phyloP scores from a whole-genome alignment of 2,797 vertebrate species.

The Synaphobranchus kaupii region DNA sequence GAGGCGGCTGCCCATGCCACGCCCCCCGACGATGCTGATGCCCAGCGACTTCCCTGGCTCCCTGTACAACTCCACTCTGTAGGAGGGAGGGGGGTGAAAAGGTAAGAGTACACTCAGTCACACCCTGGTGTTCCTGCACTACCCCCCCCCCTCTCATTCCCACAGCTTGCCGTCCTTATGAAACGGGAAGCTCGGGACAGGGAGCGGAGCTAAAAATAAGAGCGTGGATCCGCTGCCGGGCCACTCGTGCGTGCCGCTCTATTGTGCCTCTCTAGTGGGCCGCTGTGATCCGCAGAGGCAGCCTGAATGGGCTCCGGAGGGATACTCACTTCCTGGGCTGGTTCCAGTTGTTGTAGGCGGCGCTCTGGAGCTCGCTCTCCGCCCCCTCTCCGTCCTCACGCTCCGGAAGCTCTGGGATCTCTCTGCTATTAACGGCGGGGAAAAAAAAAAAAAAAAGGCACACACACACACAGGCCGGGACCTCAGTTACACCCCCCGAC shows the following conservation, averaged over 20 bases:
- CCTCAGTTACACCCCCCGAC: not conserved
- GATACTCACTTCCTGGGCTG: slow-evolving; percentile 84
- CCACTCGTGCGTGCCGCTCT: not conserved
- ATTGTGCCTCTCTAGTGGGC: not conserved
- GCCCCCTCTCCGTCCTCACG: slow-evolving; percentile 98
- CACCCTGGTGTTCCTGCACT: not conserved
- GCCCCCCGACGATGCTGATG: slow-evolving; percentile 96
- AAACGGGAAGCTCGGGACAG: not conserved
- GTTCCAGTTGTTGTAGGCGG: slow-evolving; percentile 88
- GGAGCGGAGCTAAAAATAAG: not conserved
- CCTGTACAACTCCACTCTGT: slow-evolving; percentile 91
- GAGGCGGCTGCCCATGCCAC: slow-evolving; percentile 96
- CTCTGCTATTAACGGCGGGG: slow-evolving; percentile 58
- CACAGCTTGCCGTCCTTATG: not conserved
- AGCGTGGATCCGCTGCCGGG: not conserved
- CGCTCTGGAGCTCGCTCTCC: slow-evolving; percentile 86
- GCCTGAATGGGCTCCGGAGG: not conserved
- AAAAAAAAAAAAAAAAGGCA: not conserved
- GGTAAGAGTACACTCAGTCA: slow-evolving; percentile 15
- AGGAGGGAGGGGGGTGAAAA: slow-evolving; percentile 16
- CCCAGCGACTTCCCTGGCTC: slow-evolving; percentile 91
- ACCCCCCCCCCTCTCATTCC: not conserved
- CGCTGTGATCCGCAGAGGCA: not conserved
- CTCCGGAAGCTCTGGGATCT: slow-evolving; percentile 87
- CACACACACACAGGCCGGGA: not conserved